Evolutionary conservation across 2,888 invertebrate species (phyloP).

Genomic region (Diarsia rubi): DNA sequence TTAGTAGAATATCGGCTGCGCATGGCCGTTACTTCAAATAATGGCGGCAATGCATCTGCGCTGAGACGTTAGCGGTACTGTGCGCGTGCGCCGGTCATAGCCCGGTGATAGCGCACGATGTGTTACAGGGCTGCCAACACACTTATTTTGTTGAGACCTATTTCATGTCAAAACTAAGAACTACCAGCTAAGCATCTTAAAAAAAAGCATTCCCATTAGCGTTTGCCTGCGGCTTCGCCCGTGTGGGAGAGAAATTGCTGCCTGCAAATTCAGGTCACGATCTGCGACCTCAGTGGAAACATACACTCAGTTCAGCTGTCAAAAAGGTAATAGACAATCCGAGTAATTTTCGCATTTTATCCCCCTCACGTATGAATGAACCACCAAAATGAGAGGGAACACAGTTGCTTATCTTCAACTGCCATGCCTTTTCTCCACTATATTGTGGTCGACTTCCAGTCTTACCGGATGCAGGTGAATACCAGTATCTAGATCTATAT

Average conservation of each 20-base stretch:
- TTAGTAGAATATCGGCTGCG: slow-evolving; percentile 31
- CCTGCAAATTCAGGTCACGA: background rate
- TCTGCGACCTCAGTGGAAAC: background rate
- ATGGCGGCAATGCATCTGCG: slow-evolving; percentile 58
- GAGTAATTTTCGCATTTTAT: background rate
- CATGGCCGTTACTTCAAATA: slow-evolving; percentile 55
- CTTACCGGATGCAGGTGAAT: no score
- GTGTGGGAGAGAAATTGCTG: background rate
- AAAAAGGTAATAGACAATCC: background rate
- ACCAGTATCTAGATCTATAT: no score
- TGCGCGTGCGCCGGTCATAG: slow-evolving; percentile 62
- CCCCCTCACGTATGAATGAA: no score
- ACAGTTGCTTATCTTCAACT: no score
- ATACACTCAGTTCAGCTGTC: background rate
- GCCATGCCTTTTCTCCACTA: no score
- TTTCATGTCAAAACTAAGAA: background rate
- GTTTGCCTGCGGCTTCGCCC: background rate
- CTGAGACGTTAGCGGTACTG: slow-evolving; percentile 65
- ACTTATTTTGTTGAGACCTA: background rate
- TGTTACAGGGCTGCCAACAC: slow-evolving; percentile 37
- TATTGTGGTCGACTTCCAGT: no score
- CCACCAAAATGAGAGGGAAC: no score
- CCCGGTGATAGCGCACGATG: slow-evolving; percentile 54
- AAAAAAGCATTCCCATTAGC: background rate
- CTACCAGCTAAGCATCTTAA: background rate